Percentiles rank a stretch among this genome's conserved stretches.
These are phyloP conservation scores for Phrynocephalus vlangalii DNA, from an alignment of 2,797 vertebrate genomes.

Conservation along the genomic window DNA sequence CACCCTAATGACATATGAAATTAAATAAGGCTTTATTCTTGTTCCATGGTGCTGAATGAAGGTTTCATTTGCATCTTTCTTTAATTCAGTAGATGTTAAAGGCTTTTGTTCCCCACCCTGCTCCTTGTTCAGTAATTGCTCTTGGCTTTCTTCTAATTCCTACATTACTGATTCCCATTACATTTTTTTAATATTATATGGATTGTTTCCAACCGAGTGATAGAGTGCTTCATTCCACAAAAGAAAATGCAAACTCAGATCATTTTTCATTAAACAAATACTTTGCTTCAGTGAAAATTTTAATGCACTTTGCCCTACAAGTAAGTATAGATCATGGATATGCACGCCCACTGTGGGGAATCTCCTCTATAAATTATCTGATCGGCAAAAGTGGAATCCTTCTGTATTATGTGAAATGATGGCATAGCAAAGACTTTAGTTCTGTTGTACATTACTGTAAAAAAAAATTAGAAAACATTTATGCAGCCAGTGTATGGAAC, in stretches of 20 bases:
- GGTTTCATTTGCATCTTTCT: slow-evolving; percentile 40
- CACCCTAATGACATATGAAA: slow-evolving; percentile 33
- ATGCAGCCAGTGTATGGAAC: not conserved
- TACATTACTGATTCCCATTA: slow-evolving; percentile 43
- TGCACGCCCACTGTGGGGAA: slow-evolving; percentile 1
- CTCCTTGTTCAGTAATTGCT: slow-evolving; percentile 33
- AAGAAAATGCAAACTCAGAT: slow-evolving; percentile 5
- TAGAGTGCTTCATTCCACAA: not conserved
- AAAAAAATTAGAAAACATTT: slow-evolving; percentile 4
- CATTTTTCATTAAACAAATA: slow-evolving; percentile 28
- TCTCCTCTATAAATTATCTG: not conserved
- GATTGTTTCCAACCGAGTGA: slow-evolving; percentile 17
- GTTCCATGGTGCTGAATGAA: slow-evolving; percentile 21
- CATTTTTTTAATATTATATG: slow-evolving; percentile 3
- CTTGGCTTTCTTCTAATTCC: slow-evolving; percentile 25
- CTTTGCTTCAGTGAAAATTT: slow-evolving; percentile 24
- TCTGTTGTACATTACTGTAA: not conserved
- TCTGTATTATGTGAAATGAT: slow-evolving; percentile 6
- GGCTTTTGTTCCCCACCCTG: not conserved
- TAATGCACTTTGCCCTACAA: slow-evolving; percentile 35
- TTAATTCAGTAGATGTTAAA: slow-evolving; percentile 40
- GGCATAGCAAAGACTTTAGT: not conserved
- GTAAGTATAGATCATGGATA: not conserved
- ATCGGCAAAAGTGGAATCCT: not conserved
- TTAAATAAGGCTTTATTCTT: slow-evolving; percentile 38